These are phyloP conservation scores for Ceraclea dissimilis DNA, from an alignment of 2,888 invertebrate species.

Conservation along the genomic window DNA sequence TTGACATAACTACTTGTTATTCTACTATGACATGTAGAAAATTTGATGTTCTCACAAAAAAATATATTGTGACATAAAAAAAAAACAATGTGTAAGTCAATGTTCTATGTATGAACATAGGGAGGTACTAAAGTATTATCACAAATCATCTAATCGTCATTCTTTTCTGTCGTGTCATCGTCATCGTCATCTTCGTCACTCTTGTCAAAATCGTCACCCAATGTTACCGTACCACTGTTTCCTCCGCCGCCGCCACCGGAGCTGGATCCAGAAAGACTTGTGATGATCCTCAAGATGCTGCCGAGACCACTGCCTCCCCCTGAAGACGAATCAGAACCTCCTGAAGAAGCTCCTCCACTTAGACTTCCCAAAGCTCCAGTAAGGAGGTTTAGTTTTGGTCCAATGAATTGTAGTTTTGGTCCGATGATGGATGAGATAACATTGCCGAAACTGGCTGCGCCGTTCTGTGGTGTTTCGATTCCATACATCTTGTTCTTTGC, in stretches of 20 bases:
- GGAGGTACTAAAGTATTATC: neutral
- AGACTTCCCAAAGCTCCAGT: constrained; percentile 51
- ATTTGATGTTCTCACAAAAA: too few species aligned
- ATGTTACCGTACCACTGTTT: constrained; percentile 33
- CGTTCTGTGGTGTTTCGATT: constrained; percentile 54
- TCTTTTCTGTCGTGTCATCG: neutral
- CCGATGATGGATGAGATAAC: constrained; percentile 63
- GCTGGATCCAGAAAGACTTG: constrained; percentile 22
- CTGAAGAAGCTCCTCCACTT: constrained; percentile 46
- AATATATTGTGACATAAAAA: too few species aligned
- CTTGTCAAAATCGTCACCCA: constrained; percentile 39
- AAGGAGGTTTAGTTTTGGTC: constrained; percentile 54
- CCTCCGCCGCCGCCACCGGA: constrained; percentile 41
- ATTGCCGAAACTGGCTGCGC: constrained; percentile 47
- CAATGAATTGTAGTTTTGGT: constrained; percentile 61
- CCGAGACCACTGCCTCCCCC: constrained; percentile 28
- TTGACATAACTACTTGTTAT: too few species aligned
- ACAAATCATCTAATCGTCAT: neutral
- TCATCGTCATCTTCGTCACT: constrained; percentile 4
- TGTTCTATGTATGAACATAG: too few species aligned
- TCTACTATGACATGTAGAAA: too few species aligned
- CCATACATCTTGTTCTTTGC: constrained; percentile 69
- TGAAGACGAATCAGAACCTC: constrained; percentile 46
- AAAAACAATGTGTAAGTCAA: too few species aligned
- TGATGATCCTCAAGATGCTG: constrained; percentile 21